Conservation (phyloP, 2,113 vertebrate species). For the Passer montanus region DNA sequence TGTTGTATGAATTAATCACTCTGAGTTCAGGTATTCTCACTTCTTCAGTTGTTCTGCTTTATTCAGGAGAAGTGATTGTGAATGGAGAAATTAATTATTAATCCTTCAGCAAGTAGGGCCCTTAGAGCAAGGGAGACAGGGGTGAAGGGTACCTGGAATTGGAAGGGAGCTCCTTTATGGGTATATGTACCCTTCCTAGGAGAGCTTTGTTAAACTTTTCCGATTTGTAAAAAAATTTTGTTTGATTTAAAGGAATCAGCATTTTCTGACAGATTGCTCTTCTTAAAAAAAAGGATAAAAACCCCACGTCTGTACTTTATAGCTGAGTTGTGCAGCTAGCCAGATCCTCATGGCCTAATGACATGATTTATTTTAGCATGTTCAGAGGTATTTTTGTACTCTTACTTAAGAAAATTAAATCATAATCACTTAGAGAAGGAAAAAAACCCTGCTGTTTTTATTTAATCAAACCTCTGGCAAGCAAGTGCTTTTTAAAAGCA, state of each 20-base stretch:
- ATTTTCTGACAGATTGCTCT: not conserved
- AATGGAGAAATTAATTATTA: not conserved
- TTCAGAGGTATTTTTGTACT: conserved; percentile 62
- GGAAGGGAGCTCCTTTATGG: not conserved
- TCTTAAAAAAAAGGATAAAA: not conserved
- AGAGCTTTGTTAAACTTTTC: not conserved
- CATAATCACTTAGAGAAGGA: conserved; percentile 53
- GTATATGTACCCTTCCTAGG: not conserved
- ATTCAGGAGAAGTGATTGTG: not conserved
- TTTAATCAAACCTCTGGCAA: conserved; percentile 48
- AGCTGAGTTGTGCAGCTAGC: not conserved
- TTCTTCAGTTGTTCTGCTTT: not conserved
- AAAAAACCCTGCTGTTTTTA: conserved; percentile 36
- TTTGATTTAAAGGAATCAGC: not conserved
- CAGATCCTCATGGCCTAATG: conserved; percentile 12
- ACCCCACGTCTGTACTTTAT: fast-evolving
- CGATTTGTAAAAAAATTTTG: not conserved
- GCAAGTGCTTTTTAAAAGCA: conserved; percentile 39
- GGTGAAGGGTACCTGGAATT: not conserved
- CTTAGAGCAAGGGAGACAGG: not conserved
- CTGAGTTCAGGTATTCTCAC: not conserved
- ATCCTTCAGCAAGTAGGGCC: not conserved
- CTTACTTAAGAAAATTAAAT: conserved; percentile 69
- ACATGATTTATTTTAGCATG: conserved; percentile 55
- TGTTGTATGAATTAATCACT: not conserved